Evolutionary conservation across 2,888 invertebrate species (phyloP).

Genomic region (Drosophila eohydei): DNA sequence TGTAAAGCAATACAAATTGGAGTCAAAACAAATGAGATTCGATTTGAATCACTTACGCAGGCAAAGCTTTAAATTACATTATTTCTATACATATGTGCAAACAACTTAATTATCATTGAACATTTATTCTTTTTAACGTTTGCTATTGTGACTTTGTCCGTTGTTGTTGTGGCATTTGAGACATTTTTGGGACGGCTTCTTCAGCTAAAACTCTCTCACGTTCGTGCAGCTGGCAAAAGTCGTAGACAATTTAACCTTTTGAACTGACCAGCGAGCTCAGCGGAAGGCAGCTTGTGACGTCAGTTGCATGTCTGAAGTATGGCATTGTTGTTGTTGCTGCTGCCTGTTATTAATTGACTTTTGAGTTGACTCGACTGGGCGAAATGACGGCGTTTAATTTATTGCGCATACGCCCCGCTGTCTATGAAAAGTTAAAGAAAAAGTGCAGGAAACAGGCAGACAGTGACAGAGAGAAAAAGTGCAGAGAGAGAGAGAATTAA

Average conservation of each 20-base stretch:
- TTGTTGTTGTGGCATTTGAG: slow-evolving; percentile 7
- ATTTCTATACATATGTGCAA: slow-evolving; percentile 8
- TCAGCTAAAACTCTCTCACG: slow-evolving; percentile 70
- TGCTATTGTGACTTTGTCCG: not conserved
- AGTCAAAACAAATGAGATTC: not conserved
- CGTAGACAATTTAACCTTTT: slow-evolving; percentile 71
- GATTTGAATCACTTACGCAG: not conserved
- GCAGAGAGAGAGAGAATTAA: not conserved
- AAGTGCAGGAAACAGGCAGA: slow-evolving; percentile 1
- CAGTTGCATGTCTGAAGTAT: slow-evolving; percentile 48
- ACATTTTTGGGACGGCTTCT: slow-evolving; percentile 14
- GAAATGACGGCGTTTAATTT: slow-evolving; percentile 76
- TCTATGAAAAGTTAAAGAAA: slow-evolving; percentile 26
- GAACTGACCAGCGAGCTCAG: slow-evolving; percentile 60
- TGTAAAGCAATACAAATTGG: not conserved
- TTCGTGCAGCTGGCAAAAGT: slow-evolving; percentile 52
- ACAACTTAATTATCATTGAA: slow-evolving; percentile 39
- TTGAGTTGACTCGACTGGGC: slow-evolving; percentile 76
- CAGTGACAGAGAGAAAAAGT: not conserved
- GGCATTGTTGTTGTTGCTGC: slow-evolving; percentile 23
- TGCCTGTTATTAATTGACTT: slow-evolving; percentile 79
- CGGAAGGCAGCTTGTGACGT: slow-evolving; percentile 61
- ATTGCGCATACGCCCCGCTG: slow-evolving; percentile 77
- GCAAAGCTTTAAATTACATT: not conserved
- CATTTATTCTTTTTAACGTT: slow-evolving; percentile 5